These are phyloP conservation scores for Bombus soroeensis DNA, from an alignment of 1,140 invertebrate genomes.

Conservation along the genomic window DNA sequence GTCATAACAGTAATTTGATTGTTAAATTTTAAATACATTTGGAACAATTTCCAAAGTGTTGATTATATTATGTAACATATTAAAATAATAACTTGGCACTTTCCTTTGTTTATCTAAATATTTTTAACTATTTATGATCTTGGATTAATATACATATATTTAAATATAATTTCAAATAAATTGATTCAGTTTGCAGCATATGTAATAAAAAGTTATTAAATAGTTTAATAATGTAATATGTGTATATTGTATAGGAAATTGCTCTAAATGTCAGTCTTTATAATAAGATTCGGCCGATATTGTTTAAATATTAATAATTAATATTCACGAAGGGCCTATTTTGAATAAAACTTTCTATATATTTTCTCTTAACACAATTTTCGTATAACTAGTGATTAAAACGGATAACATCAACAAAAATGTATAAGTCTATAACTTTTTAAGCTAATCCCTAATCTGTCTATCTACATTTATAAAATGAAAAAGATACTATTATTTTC, in stretches of 20 bases:
- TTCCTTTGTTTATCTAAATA: not conserved
- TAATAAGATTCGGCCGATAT: slow-evolving; percentile 18
- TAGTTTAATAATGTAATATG: slow-evolving; percentile 19
- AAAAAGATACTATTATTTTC: slow-evolving; percentile 15
- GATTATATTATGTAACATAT: slow-evolving; percentile 23
- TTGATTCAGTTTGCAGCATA: not conserved
- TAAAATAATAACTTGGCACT: slow-evolving; percentile 42
- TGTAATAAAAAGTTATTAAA: slow-evolving; percentile 18
- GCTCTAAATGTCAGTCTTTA: slow-evolving; percentile 50
- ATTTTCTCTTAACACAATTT: not conserved
- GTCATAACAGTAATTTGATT: slow-evolving; percentile 28
- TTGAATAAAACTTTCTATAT: slow-evolving; percentile 32
- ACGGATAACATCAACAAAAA: slow-evolving; percentile 28
- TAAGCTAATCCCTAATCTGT: not conserved
- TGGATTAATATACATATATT: slow-evolving; percentile 12
- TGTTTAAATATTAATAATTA: slow-evolving; percentile 22
- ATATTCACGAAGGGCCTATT: not conserved
- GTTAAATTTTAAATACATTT: slow-evolving; percentile 34
- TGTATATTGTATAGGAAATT: slow-evolving; percentile 35
- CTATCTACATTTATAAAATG: slow-evolving; percentile 32
- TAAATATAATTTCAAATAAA: slow-evolving; percentile 16
- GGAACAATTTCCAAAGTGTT: slow-evolving; percentile 40
- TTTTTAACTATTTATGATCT: not conserved
- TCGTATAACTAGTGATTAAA: slow-evolving; percentile 4
- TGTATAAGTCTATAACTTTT: slow-evolving; percentile 23